These are phyloP conservation scores for Rhadinocentrus ornatus DNA, from an alignment of 2,797 vertebrate species.

Conservation along the genomic window DNA sequence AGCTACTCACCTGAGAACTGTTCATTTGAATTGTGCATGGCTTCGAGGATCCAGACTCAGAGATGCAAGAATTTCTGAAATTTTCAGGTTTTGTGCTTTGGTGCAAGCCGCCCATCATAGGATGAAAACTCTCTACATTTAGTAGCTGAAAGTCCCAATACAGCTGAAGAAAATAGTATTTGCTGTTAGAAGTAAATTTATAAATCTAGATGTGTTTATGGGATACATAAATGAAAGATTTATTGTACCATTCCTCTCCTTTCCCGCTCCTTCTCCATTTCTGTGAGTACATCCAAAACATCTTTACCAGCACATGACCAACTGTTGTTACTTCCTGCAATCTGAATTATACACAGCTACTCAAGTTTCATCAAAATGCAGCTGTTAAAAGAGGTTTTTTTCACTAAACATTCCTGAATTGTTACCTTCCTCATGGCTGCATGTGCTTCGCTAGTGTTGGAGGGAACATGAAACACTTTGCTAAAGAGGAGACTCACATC, in stretches of 20 bases:
- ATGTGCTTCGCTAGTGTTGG: conserved; percentile 58
- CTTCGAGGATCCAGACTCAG: conserved; percentile 1
- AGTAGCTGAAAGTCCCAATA: conserved; percentile 82
- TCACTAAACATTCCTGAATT: background rate
- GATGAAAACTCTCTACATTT: conserved; percentile 58
- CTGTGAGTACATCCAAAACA: conserved; percentile 76
- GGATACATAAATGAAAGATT: background rate
- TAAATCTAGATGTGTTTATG: background rate
- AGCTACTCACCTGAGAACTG: conserved; percentile 33
- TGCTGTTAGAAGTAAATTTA: background rate
- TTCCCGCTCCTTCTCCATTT: conserved; percentile 76
- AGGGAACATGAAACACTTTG: conserved; percentile 71
- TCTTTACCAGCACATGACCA: conserved; percentile 72
- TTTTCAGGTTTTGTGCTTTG: conserved; percentile 11
- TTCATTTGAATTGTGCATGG: background rate
- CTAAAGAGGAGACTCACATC: conserved; percentile 69
- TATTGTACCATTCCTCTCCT: conserved; percentile 70
- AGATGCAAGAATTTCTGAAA: conserved; percentile 10
- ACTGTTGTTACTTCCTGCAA: conserved; percentile 57
- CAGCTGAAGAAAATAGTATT: conserved; percentile 61
- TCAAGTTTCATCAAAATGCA: background rate
- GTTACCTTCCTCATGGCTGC: conserved; percentile 76
- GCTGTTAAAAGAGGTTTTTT: background rate
- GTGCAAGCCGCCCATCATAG: conserved; percentile 7
- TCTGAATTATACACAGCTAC: conserved; percentile 54